Evolutionary conservation across 2,888 invertebrate species (phyloP).

Genomic region (Hipparchia sbordonii): DNA sequence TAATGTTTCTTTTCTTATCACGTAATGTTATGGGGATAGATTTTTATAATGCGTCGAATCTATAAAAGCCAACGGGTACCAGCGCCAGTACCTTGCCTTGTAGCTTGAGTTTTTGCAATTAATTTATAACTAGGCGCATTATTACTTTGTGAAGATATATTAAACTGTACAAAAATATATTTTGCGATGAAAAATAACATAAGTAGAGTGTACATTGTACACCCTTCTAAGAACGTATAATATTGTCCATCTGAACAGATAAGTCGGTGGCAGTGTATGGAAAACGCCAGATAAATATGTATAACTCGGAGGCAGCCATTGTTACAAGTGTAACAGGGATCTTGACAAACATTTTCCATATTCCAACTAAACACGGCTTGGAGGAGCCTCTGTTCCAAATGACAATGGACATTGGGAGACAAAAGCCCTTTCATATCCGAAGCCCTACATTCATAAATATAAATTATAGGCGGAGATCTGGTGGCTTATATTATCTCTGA

Average conservation of each 20-base stretch:
- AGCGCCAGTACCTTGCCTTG: too few species aligned
- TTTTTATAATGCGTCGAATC: too few species aligned
- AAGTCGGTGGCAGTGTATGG: too few species aligned
- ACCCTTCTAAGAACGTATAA: not conserved
- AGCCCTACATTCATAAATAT: conserved; percentile 21
- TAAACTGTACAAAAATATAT: too few species aligned
- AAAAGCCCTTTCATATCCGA: conserved; percentile 39
- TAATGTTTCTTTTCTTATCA: not conserved
- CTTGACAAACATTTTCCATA: conserved; percentile 6
- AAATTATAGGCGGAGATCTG: not conserved
- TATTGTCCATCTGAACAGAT: too few species aligned
- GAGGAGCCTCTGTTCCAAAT: conserved; percentile 34
- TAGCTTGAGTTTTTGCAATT: too few species aligned
- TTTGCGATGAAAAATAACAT: too few species aligned
- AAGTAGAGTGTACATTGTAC: too few species aligned
- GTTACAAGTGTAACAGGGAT: not conserved
- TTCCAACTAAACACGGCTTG: conserved; percentile 4
- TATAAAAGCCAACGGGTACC: too few species aligned
- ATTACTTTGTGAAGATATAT: too few species aligned
- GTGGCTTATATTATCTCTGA: conserved; percentile 8
- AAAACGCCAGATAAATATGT: not conserved
- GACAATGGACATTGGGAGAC: conserved; percentile 40
- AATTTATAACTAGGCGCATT: too few species aligned
- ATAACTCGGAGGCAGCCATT: not conserved
- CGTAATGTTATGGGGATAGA: too few species aligned